A percentile compares a stretch with the other conserved stretches of the same genome.
Evolutionary conservation across 2,797 vertebrate species (phyloP).

Genomic region (Odontamblyopus rebecca): DNA sequence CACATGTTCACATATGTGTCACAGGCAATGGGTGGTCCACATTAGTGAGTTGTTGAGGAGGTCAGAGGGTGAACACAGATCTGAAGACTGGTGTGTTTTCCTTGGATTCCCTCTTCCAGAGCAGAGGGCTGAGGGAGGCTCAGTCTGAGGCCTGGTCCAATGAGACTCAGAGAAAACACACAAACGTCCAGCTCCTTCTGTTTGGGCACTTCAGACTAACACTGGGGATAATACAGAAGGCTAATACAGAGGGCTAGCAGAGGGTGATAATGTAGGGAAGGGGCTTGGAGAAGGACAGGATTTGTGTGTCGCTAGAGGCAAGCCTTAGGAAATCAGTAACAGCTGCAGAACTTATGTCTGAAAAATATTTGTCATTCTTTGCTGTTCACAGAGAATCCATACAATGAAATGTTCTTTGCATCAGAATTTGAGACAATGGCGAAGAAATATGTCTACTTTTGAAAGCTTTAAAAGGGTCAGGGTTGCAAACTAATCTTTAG

Average conservation of each 20-base stretch:
- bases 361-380: not conserved
- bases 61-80: not conserved
- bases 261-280: not conserved
- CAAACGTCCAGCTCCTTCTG: not conserved
- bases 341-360: not conserved
- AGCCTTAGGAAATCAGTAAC: conserved; percentile 1
- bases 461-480: not conserved
- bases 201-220: not conserved
- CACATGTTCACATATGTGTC: not conserved
- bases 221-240: not conserved
- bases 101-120: not conserved
- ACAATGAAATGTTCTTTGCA: not conserved
- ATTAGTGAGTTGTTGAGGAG: conserved; percentile 1
- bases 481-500: not conserved
- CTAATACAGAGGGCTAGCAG: not conserved
- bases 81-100: conserved; percentile 6
- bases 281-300: not conserved
- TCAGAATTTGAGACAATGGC: not conserved
- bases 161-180: not conserved
- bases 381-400: not conserved
- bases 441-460: not conserved
- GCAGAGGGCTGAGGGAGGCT: not conserved
- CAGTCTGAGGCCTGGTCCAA: conserved; percentile 6
- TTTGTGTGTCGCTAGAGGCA: not conserved
- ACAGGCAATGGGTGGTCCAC: not conserved